Evolutionary conservation across 2,113 vertebrate species (phyloP).

Genomic region (Cyrtonyx montezumae): DNA sequence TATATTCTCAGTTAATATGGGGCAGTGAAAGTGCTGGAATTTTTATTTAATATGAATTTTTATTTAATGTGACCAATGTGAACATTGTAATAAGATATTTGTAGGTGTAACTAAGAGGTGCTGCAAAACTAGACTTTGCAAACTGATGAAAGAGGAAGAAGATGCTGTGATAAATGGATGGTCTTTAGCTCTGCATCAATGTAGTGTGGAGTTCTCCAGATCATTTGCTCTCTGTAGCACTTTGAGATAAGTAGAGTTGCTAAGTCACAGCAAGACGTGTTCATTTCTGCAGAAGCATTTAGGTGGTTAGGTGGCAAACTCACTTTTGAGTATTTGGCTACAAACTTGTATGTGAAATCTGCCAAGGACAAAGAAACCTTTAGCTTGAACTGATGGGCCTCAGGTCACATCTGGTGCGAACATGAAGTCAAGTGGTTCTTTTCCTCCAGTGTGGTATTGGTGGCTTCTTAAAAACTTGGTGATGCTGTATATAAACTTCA

Average conservation of each 20-base stretch:
- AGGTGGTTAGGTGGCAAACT: background rate
- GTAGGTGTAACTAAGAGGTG: background rate
- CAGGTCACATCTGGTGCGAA: background rate
- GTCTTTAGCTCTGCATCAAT: background rate
- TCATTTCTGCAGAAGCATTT: background rate
- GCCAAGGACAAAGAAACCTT: background rate
- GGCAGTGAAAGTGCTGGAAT: background rate
- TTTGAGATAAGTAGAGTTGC: background rate
- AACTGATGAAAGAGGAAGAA: background rate
- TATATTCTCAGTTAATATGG: conserved; percentile 25
- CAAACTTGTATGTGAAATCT: background rate
- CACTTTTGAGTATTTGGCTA: background rate
- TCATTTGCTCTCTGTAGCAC: background rate
- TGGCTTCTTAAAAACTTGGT: background rate
- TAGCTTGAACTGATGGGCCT: background rate
- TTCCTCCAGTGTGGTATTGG: background rate
- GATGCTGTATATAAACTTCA: background rate
- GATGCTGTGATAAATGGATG: too few species aligned
- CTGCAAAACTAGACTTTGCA: background rate
- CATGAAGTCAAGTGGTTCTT: background rate
- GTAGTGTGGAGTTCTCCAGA: background rate
- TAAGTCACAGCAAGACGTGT: background rate
- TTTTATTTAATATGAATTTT: conserved; percentile 30
- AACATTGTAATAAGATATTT: background rate
- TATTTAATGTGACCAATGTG: background rate